Conservation (phyloP, 2,113 vertebrate genomes). For the Plestiodon gilberti region DNA sequence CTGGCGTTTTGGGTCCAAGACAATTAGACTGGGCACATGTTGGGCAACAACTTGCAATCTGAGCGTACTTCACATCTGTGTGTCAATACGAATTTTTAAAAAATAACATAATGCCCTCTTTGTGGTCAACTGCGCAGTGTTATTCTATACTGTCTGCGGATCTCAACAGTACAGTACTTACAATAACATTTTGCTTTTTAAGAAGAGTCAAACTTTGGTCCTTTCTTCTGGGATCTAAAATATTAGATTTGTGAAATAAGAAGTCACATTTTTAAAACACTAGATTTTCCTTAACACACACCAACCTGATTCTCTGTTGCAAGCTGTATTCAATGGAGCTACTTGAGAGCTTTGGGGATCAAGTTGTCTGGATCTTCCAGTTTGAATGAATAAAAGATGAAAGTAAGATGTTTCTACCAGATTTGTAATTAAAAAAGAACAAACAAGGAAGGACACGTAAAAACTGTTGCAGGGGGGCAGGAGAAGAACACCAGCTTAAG, state of each 20-base stretch:
- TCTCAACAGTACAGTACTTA: not conserved
- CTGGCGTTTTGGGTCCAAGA: slow-evolving; percentile 56
- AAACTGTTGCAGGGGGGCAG: too few relatives aligned
- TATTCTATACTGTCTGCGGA: slow-evolving; percentile 9
- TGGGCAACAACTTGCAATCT: slow-evolving; percentile 63
- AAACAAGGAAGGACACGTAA: too few relatives aligned
- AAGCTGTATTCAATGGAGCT: not conserved
- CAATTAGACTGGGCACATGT: slow-evolving; percentile 60
- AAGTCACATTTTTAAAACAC: not conserved
- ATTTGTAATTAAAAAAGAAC: too few relatives aligned
- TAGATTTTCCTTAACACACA: too few relatives aligned
- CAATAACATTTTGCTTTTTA: not conserved
- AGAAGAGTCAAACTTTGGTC: not conserved
- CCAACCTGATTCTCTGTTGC: not conserved
- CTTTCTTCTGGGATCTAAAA: slow-evolving; percentile 15
- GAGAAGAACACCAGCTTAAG: too few relatives aligned
- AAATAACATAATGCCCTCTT: slow-evolving; percentile 51
- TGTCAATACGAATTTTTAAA: slow-evolving; percentile 58
- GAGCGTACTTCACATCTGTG: slow-evolving; percentile 21
- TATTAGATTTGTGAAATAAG: not conserved
- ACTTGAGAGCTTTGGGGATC: too few relatives aligned
- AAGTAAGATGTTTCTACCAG: too few relatives aligned
- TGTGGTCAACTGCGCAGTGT: not conserved
- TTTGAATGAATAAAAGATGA: too few relatives aligned
- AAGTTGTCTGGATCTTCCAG: too few relatives aligned